Percentiles rank a stretch among this genome's conserved stretches.
Evolutionary conservation across 37 sponge, comb jelly and placozoan genomes (phyloP).

Genomic region (Lycopodina hypogea): DNA sequence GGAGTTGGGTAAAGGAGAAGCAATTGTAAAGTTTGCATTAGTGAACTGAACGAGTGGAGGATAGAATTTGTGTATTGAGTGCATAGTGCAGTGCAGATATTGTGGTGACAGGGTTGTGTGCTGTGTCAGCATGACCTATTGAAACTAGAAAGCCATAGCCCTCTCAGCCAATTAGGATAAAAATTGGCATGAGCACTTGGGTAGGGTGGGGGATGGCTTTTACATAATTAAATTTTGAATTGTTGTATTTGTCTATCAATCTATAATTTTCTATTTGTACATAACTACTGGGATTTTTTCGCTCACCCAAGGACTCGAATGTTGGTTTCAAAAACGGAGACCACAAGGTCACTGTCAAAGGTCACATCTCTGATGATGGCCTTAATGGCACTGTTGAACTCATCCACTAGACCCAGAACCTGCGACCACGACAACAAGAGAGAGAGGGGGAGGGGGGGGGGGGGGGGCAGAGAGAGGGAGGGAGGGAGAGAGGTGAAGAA

Average conservation of each 20-base stretch:
- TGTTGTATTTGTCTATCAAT: neutral
- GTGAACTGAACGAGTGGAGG: too few species aligned
- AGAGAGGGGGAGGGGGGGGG: neutral
- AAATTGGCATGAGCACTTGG: too few species aligned
- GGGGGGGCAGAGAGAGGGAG: neutral
- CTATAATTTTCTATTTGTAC: too few species aligned
- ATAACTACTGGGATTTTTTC: too few species aligned
- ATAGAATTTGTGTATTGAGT: too few species aligned
- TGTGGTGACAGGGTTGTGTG: too few species aligned
- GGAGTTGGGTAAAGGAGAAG: neutral
- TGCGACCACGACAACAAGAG: constrained; percentile 4
- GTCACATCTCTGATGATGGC: constrained; percentile 65
- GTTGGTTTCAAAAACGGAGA: constrained; percentile 97
- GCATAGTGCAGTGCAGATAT: too few species aligned
- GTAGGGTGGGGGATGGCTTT: too few species aligned
- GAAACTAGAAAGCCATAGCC: too few species aligned
- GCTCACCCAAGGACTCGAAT: constrained; percentile 92
- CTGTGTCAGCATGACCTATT: too few species aligned
- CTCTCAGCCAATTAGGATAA: too few species aligned
- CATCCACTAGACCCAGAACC: constrained; percentile 82
- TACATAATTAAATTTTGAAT: neutral
- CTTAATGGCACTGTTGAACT: constrained; percentile 80
- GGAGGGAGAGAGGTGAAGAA: neutral
- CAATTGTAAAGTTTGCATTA: neutral
- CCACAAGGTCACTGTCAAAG: constrained; percentile 82